Base-by-base conservation (phyloP, 92 coral and sea anemone species). In the Bergia sp. region DNA sequence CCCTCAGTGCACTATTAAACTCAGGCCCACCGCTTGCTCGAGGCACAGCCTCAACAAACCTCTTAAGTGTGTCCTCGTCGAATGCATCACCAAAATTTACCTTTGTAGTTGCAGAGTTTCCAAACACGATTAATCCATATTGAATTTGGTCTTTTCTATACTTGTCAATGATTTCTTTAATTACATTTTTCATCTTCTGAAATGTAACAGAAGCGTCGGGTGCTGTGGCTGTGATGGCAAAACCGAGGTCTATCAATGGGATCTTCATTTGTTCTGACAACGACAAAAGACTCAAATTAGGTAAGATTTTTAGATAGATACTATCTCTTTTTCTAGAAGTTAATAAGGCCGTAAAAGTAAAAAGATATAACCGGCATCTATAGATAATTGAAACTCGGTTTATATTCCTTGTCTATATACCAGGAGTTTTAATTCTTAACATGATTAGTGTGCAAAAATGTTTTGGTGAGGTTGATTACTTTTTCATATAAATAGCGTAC, bases 41-140 rank as follows among this genome's bases (percentile, higher is more conserved):
- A 45, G 69, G 92, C 6, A 92, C 80, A 16, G 80, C 90, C 15
- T 89, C 91, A n/a, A 94, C 82, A 36, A 74, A 78, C 45, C 76
- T 82, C 73, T 92, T 90, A 7, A 94, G 88, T 29, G 82, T 89
- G 37, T 85, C 76, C 20, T 89, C 86, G 58, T 39, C 89, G 38
- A 88, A 85, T 15, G 55, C 91, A 85, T 91, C 92, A 29, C 89
- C 91, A 58, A 94, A 93, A 20, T 88, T 74, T 44, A 94, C 67
- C 47, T 84, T 87, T 8, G 85, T 89, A 37, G 86, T 72, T 67
- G 90, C 82, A 16, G 85, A 53, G 53, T 85, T 58, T 39, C 95
- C 95, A 81, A 88, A 94, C 23, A 92, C 93, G 13, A 94, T 83
- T 49, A 91, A 79, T 5, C 94, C 96, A 88, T 94, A 94, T 44